phyloP scores from a whole-genome alignment of 1,140 invertebrate genomes.

The Camponotus pennsylvanicus region DNA sequence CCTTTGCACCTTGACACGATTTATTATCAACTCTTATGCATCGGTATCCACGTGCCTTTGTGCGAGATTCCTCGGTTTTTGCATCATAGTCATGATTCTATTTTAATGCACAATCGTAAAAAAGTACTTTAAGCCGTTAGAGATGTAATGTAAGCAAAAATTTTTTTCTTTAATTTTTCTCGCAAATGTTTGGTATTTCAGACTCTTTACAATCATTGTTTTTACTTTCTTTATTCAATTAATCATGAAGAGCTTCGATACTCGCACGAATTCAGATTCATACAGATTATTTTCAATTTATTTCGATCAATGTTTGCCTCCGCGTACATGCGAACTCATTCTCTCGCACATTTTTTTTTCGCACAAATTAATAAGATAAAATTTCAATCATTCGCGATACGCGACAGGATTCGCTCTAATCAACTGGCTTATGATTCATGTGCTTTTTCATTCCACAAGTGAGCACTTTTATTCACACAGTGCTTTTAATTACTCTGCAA shows the following conservation, averaged over 20 bases:
- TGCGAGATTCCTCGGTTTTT: not conserved
- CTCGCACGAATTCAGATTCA: not conserved
- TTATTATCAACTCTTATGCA: conserved; percentile 43
- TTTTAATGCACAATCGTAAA: not conserved
- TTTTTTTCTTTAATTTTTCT: not conserved
- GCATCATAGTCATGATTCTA: conserved; percentile 12
- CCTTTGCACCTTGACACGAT: conserved; percentile 58
- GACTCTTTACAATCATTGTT: not conserved
- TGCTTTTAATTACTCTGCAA: conserved; percentile 26
- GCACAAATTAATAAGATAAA: conserved; percentile 10
- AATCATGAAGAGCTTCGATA: conserved; percentile 7
- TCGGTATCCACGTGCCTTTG: conserved; percentile 7
- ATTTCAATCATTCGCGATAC: not conserved
- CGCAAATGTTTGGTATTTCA: conserved; percentile 7
- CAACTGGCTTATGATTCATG: not conserved
- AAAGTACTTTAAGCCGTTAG: too few species aligned
- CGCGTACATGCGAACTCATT: not conserved
- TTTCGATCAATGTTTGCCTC: not conserved
- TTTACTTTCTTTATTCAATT: not conserved
- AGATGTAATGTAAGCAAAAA: not conserved
- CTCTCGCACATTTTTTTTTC: not conserved
- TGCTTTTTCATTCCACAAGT: not conserved
- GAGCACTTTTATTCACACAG: not conserved
- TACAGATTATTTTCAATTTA: not conserved
- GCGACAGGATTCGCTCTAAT: not conserved